Evolutionary conservation across 2,888 invertebrate genomes (phyloP).

Genomic region (Ellobium chinense): DNA sequence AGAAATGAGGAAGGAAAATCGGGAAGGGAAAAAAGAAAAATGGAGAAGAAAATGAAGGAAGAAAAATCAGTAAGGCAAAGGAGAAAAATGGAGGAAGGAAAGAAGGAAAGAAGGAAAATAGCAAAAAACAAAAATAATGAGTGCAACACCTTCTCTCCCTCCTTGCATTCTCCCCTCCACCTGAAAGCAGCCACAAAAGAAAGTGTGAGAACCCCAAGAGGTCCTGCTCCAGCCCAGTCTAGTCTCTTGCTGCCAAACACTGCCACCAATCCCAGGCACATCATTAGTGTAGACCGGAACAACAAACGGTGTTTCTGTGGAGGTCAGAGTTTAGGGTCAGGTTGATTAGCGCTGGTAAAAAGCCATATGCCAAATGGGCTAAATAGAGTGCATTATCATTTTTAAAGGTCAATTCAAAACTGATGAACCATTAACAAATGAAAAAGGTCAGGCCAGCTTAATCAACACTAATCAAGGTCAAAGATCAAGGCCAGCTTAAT

Average conservation of each 20-base stretch:
- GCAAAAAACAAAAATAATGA: too few relatives aligned
- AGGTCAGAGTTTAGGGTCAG: not conserved
- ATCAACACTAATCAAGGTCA: too few relatives aligned
- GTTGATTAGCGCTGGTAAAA: too few relatives aligned
- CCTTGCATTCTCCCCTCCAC: constrained; percentile 75
- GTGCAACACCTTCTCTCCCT: constrained; percentile 51
- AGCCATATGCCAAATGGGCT: too few relatives aligned
- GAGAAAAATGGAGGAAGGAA: constrained; percentile 38
- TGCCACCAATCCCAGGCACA: constrained; percentile 89
- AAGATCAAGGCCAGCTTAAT: too few relatives aligned
- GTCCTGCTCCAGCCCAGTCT: constrained; percentile 84
- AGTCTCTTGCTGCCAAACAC: constrained; percentile 92
- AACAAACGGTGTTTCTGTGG: constrained; percentile 66
- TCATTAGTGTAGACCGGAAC: constrained; percentile 86
- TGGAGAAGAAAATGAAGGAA: too few relatives aligned
- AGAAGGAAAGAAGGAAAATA: not conserved
- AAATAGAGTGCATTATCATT: too few relatives aligned
- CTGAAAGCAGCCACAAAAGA: constrained; percentile 78
- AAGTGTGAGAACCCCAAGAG: constrained; percentile 83
- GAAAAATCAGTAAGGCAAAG: not conserved
- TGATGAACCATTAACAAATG: too few relatives aligned
- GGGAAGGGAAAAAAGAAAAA: too few relatives aligned
- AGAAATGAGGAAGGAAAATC: too few relatives aligned
- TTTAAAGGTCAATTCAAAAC: too few relatives aligned
- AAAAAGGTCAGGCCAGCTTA: too few relatives aligned